Evolutionary conservation across 2,113 vertebrate genomes (phyloP), one percentile per base, ranked within the genome.

Genomic region (Callipepla squamata): DNA sequence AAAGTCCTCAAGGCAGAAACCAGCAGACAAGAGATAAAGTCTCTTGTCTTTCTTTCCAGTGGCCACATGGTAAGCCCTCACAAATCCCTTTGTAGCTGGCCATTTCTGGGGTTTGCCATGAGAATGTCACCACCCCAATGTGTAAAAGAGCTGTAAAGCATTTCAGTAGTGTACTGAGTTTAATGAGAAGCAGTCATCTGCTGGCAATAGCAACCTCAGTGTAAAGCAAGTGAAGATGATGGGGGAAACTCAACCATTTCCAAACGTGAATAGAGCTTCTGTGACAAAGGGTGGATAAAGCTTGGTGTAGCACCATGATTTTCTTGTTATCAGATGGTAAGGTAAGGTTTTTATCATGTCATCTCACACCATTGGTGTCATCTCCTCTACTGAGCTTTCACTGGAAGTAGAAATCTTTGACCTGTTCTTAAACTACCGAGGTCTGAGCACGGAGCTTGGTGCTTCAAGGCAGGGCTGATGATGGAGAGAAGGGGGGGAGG

Each of bases 41-140:
- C 38, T 8, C 9, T 0, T 25, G 28, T 20, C 22, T 42, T 74
- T 45, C 22, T 44, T 68, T 42, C 20, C 36, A n/a, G 20, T 7
- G 76, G 47, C 68, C 36, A 4, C 5, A 7, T 0, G 4, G 34
- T 9, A 7, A 6, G 6, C 14, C 11, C 23, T 5, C 19, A 69
- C 66, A 87, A 73, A 92, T 87, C 28, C 32, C 17, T 45, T 47
- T 11, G 1, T 26, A 1, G 5, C 23, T 20, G 68, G 23, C 32
- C 9, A 1, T 58, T 80, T 63, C 55, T 90, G 66, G 61, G 58
- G 4, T 79, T 79, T 40, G 9, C 47, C n/a, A 72, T 78, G 21
- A n/a, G 72, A 67, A 11, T 1, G 0, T 21, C 13, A 62, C 19
- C 55, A 19, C 6, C 63, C 62, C 73, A 6, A 0, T 0, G 6